These are phyloP conservation scores for Eupithecia tripunctaria DNA, from an alignment of 2,888 invertebrate genomes.

Conservation along the genomic window DNA sequence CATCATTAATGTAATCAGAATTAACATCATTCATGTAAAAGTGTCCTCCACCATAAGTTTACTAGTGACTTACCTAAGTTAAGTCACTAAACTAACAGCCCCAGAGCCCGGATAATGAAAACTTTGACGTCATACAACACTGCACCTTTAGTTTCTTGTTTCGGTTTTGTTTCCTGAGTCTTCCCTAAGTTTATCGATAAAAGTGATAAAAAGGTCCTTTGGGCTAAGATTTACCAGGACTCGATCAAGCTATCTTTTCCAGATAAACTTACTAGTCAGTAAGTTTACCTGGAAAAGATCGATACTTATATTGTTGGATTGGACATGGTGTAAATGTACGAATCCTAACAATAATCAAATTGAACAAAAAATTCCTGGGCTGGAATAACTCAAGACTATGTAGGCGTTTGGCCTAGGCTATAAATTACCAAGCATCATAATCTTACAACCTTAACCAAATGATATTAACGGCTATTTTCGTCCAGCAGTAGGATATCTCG, in stretches of 20 bases:
- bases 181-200: constrained; percentile 4
- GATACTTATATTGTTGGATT: too few species aligned
- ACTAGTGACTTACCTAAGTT: too few species aligned
- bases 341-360: constrained; percentile 26
- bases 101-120: not conserved
- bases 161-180: not conserved
- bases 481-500: constrained; percentile 21
- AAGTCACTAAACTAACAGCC: not conserved
- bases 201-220: not conserved
- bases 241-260: not conserved
- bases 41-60: not conserved
- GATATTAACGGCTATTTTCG: constrained; percentile 21
- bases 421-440: constrained; percentile 7
- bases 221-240: not conserved
- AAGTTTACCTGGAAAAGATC: too few species aligned
- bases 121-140: not conserved
- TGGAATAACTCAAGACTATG: constrained; percentile 33
- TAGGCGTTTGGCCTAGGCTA: constrained; percentile 37
- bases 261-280: too few species aligned
- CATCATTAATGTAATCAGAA: too few species aligned
- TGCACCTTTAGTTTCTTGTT: not conserved
- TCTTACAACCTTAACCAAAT: constrained; percentile 18
- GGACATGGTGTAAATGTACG: not conserved
- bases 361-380: constrained; percentile 26
- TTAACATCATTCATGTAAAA: too few species aligned